A percentile compares a stretch with the other conserved stretches of the same genome.
Conservation (phyloP, 2,888 invertebrate species). For the Pandemis corylana region DNA sequence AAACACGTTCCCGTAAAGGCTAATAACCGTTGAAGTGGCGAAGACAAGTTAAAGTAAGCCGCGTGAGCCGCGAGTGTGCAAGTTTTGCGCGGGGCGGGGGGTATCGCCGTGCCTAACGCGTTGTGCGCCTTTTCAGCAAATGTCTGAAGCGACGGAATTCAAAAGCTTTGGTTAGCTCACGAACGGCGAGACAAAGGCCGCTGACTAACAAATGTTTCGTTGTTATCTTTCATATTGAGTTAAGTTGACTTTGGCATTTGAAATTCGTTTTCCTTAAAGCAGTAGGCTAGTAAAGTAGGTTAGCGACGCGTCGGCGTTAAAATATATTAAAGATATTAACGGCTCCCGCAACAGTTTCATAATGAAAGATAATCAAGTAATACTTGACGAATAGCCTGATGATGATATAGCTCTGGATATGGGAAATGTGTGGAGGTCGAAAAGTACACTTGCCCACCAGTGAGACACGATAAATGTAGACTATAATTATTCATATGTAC, state of each 20-base stretch:
- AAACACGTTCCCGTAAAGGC: constrained; percentile 48
- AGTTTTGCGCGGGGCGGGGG: constrained; percentile 53
- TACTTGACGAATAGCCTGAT: too few species aligned
- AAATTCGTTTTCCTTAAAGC: constrained; percentile 31
- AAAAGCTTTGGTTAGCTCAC: constrained; percentile 63
- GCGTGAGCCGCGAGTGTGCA: constrained; percentile 58
- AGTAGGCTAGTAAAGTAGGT: constrained; percentile 29
- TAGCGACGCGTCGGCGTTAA: constrained; percentile 24
- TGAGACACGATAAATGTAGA: too few species aligned
- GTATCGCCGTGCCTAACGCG: constrained; percentile 46
- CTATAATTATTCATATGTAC: too few species aligned
- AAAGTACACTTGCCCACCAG: too few species aligned
- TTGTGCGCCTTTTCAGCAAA: constrained; percentile 62
- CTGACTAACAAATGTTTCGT: constrained; percentile 56
- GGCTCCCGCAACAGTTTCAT: not conserved
- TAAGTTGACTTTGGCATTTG: constrained; percentile 42
- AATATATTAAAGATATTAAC: constrained; percentile 27
- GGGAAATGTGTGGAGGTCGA: too few species aligned
- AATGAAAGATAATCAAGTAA: too few species aligned
- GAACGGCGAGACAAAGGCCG: constrained; percentile 49
- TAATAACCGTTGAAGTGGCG: constrained; percentile 51
- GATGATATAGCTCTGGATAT: too few species aligned
- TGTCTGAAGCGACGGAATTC: constrained; percentile 59
- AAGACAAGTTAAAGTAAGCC: constrained; percentile 53
- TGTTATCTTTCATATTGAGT: constrained; percentile 45